Percentiles rank a stretch among this genome's conserved stretches.
Conservation (phyloP, 2,888 invertebrate species). For the Diplazon laetatorius region DNA sequence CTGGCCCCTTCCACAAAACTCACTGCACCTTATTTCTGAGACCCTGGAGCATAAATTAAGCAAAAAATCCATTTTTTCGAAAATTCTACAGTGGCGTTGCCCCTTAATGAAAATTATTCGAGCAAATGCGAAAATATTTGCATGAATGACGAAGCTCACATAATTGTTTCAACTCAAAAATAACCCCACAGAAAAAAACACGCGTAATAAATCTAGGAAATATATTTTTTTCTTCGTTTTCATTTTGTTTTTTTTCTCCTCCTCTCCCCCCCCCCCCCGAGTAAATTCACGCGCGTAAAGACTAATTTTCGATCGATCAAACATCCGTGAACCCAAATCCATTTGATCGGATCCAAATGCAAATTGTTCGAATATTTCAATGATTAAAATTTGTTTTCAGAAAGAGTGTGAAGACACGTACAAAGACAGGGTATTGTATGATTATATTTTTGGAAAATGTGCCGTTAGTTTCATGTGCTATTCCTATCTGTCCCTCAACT, state of each 20-base stretch:
- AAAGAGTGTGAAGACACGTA: slow-evolving; percentile 92
- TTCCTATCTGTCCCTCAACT: slow-evolving; percentile 73
- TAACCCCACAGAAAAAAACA: background rate
- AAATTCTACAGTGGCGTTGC: too few relatives aligned
- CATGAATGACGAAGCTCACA: slow-evolving; percentile 1
- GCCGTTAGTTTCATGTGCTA: slow-evolving; percentile 82
- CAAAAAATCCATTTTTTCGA: too few relatives aligned
- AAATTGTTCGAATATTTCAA: slow-evolving; percentile 73
- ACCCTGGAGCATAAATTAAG: too few relatives aligned
- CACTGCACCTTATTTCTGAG: too few relatives aligned
- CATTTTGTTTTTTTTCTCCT: background rate
- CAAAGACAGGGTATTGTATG: slow-evolving; percentile 91
- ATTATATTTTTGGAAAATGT: slow-evolving; percentile 82
- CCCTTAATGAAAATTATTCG: too few relatives aligned
- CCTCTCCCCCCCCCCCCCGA: too few relatives aligned
- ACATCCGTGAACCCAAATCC: slow-evolving; percentile 31
- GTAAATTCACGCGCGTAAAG: slow-evolving; percentile 24
- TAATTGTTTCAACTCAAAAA: slow-evolving; percentile 16
- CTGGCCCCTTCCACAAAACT: too few relatives aligned
- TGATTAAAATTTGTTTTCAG: slow-evolving; percentile 86
- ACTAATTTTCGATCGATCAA: slow-evolving; percentile 30
- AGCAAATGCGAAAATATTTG: slow-evolving; percentile 14
- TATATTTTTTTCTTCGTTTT: too few relatives aligned
- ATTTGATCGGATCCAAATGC: slow-evolving; percentile 46
- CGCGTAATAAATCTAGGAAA: background rate